Conservation (phyloP, 1,140 invertebrate species). For the Druon quercuslanigerum region DNA sequence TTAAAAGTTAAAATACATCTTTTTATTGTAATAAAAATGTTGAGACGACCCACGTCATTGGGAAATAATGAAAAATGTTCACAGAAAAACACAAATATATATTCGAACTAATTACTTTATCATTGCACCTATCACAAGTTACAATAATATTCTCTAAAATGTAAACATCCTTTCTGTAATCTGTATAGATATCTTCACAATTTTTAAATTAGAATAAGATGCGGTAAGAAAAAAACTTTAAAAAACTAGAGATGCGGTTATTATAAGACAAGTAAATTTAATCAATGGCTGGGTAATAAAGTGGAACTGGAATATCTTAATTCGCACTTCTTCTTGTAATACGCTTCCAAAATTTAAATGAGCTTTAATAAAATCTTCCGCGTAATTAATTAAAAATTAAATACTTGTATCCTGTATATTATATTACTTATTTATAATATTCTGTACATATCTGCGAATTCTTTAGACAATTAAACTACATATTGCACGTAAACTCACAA, state of each 20-base stretch:
- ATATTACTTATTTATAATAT: slow-evolving; percentile 1
- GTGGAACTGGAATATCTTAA: neutral
- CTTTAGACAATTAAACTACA: slow-evolving; percentile 9
- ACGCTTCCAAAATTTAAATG: neutral
- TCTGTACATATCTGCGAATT: neutral
- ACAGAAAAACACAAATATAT: too few species aligned
- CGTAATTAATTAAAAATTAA: neutral
- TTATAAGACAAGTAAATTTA: neutral
- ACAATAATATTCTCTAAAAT: neutral
- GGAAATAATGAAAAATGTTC: too few species aligned
- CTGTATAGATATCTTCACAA: neutral
- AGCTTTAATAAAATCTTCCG: neutral
- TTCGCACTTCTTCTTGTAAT: neutral
- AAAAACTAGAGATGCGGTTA: neutral
- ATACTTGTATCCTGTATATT: neutral
- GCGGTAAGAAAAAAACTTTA: neutral
- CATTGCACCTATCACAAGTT: too few species aligned
- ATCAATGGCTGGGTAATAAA: slow-evolving; percentile 13
- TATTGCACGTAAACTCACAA: slow-evolving; percentile 19
- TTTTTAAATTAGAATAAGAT: neutral
- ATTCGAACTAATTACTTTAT: too few species aligned
- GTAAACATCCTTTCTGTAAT: neutral
- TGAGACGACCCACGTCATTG: too few species aligned
- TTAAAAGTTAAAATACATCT: too few species aligned
- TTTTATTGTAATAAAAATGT: too few species aligned